Evolutionary conservation across 2,888 invertebrate genomes (phyloP).

Genomic region (Horisme vitalbata): DNA sequence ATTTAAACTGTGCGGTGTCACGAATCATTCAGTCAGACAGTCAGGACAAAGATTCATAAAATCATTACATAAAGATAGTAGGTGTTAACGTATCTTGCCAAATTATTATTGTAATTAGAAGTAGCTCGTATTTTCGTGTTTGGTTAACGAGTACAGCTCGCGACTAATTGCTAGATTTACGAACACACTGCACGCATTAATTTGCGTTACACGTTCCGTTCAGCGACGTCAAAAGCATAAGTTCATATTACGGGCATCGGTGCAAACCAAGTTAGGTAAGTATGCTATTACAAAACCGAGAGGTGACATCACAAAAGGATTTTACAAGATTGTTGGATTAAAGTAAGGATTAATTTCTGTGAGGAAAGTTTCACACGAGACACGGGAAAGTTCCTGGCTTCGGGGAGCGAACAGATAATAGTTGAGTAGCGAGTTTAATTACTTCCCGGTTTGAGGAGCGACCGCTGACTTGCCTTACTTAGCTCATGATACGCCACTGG

Average conservation of each 20-base stretch:
- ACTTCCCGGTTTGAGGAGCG: slow-evolving; percentile 62
- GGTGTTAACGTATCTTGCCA: slow-evolving; percentile 27
- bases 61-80: too few relatives aligned
- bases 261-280: slow-evolving; percentile 16
- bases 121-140: slow-evolving; percentile 45
- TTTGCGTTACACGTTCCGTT: slow-evolving; percentile 32
- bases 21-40: too few relatives aligned
- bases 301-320: slow-evolving; percentile 46
- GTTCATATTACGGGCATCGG: slow-evolving; percentile 21
- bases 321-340: slow-evolving; percentile 56
- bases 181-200: slow-evolving; percentile 32
- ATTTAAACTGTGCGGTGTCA: too few relatives aligned
- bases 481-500: slow-evolving; percentile 30
- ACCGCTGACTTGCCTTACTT: slow-evolving; percentile 36
- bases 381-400: slow-evolving; percentile 65
- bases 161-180: slow-evolving; percentile 39
- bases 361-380: slow-evolving; percentile 64
- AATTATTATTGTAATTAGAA: slow-evolving; percentile 49
- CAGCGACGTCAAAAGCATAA: slow-evolving; percentile 28
- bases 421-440: slow-evolving; percentile 78
- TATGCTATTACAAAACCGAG: slow-evolving; percentile 31
- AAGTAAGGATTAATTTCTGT: slow-evolving; percentile 64
- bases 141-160: slow-evolving; percentile 38
- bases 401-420: slow-evolving; percentile 67
- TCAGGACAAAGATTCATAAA: too few relatives aligned